These are phyloP conservation scores for Pseudeuparius sepicola DNA, from an alignment of 2,888 invertebrate species.

Conservation along the genomic window DNA sequence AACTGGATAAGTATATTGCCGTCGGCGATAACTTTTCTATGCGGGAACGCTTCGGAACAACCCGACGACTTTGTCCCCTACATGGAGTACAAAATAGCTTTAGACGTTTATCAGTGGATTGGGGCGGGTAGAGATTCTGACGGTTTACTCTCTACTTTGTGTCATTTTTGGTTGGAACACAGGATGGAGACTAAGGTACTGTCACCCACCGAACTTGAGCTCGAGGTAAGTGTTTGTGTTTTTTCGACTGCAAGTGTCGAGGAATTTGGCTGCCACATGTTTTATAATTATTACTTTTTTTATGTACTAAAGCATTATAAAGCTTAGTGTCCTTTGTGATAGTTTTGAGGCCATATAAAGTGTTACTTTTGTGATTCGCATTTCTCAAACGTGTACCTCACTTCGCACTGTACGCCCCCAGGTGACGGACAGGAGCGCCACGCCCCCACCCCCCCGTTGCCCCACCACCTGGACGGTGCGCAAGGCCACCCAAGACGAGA, in stretches of 20 bases:
- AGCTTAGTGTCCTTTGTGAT: too few species aligned
- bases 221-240: slow-evolving; percentile 36
- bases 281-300: too few species aligned
- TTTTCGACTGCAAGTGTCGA: too few species aligned
- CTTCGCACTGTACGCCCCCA: too few species aligned
- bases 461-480: slow-evolving; percentile 78
- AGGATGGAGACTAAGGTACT: slow-evolving; percentile 38
- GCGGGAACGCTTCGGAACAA: slow-evolving; percentile 70
- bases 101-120: slow-evolving; percentile 82
- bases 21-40: slow-evolving; percentile 73
- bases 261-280: too few species aligned
- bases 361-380: too few species aligned
- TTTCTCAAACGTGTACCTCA: too few species aligned
- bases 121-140: slow-evolving; percentile 89
- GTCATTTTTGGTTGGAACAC: slow-evolving; percentile 69
- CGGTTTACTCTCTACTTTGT: slow-evolving; percentile 60
- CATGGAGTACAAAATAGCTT: slow-evolving; percentile 67
- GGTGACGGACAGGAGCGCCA: slow-evolving; percentile 25
- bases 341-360: too few species aligned
- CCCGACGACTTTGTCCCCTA: slow-evolving; percentile 84
- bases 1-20: slow-evolving; percentile 67
- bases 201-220: slow-evolving; percentile 31
- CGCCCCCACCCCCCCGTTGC: slow-evolving; percentile 48
- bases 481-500: slow-evolving; percentile 67
- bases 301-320: too few species aligned